A percentile compares a stretch with the other conserved stretches of the same genome.
Conservation (phyloP, 2,888 invertebrate species). For the Amblyjoppa fuscipennis region DNA sequence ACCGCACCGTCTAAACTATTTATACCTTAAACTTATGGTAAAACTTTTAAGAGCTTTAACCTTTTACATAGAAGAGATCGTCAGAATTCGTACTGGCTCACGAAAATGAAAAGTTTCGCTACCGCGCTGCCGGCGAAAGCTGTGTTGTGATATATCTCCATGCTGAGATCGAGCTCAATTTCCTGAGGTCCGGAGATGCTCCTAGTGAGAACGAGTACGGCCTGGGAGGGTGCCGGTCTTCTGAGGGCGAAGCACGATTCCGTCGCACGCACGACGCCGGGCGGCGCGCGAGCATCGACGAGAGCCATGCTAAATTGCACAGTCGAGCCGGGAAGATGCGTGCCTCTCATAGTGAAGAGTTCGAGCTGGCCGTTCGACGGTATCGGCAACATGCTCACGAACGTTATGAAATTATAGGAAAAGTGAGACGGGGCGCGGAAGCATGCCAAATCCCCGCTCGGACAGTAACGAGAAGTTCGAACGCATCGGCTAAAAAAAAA, state of each 20-base stretch:
- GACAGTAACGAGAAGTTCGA: constrained; percentile 90
- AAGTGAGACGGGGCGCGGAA: constrained; percentile 93
- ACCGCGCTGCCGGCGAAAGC: constrained; percentile 93
- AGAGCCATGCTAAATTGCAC: constrained; percentile 92
- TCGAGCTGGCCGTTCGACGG: constrained; percentile 88
- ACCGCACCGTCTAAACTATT: neutral
- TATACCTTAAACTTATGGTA: neutral
- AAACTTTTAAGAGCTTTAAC: constrained; percentile 24
- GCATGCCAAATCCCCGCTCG: constrained; percentile 91
- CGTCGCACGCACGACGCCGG: constrained; percentile 86
- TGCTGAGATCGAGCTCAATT: constrained; percentile 93
- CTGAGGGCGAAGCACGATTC: constrained; percentile 87
- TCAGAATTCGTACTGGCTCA: constrained; percentile 93
- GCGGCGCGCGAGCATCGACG: constrained; percentile 89
- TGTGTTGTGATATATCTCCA: constrained; percentile 92
- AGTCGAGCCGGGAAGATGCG: constrained; percentile 89
- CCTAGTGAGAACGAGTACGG: constrained; percentile 91
- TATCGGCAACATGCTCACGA: constrained; percentile 93
- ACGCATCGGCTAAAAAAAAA: constrained; percentile 92
- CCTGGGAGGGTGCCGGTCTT: constrained; percentile 88
- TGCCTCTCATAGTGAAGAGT: constrained; percentile 95
- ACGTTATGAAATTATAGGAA: constrained; percentile 97
- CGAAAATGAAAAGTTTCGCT: constrained; percentile 94
- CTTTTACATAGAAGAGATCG: constrained; percentile 82
- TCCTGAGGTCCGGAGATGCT: constrained; percentile 95